phyloP scores from a whole-genome alignment of 2,113 vertebrate genomes.

The Sterrhoptilus dennistouni region DNA sequence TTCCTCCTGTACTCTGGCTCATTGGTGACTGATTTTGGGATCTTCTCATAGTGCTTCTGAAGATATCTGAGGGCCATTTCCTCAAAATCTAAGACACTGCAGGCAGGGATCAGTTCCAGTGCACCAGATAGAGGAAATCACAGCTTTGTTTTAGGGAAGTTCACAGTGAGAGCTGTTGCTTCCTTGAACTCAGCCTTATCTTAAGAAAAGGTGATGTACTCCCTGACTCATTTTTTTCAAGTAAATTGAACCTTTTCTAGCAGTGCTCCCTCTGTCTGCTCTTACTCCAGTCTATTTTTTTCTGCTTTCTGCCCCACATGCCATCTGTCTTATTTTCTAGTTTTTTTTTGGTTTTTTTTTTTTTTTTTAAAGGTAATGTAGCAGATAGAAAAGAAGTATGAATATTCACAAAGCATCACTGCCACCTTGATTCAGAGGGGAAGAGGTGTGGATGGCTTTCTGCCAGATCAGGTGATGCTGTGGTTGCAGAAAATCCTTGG shows the following conservation, averaged over 20 bases:
- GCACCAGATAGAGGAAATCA: neutral
- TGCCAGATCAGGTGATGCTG: neutral
- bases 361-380: neutral
- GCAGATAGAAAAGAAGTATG: neutral
- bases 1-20: neutral
- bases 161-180: neutral
- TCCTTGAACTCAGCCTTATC: neutral
- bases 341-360: slow-evolving; percentile 16
- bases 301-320: neutral
- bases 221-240: neutral
- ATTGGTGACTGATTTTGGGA: neutral
- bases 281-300: neutral
- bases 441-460: neutral
- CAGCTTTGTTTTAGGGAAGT: neutral
- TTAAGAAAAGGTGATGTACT: neutral
- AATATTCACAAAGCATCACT: neutral
- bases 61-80: neutral
- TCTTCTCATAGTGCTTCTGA: neutral
- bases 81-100: neutral
- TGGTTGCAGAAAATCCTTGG: neutral
- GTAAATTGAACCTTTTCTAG: neutral
- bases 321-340: slow-evolving; percentile 23
- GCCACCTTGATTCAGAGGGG: neutral
- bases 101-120: neutral
- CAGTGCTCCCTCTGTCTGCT: neutral